A percentile compares a stretch with the other conserved stretches of the same genome.
Evolutionary conservation across 1,140 invertebrate genomes (phyloP).

Genomic region (Mizuhopecten yessoensis): DNA sequence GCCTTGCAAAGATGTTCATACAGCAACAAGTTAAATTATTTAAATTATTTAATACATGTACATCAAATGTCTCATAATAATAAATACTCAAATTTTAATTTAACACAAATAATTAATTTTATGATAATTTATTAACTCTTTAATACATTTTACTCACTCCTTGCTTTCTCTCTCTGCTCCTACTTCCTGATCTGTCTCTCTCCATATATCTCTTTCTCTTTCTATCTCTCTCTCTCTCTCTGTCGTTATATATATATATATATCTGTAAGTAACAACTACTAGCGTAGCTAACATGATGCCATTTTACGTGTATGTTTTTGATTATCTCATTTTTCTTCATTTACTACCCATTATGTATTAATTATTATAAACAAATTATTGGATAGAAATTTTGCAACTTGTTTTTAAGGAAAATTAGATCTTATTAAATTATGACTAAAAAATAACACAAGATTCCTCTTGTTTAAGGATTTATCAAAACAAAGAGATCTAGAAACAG

Average conservation of each 20-base stretch:
- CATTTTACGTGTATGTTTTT: not conserved
- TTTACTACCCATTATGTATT: not conserved
- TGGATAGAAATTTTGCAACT: not conserved
- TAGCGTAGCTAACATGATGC: slow-evolving; percentile 18
- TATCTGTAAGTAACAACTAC: not conserved
- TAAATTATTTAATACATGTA: slow-evolving; percentile 20
- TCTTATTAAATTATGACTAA: not conserved
- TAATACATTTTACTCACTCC: not conserved
- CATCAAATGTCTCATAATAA: slow-evolving; percentile 21
- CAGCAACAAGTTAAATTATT: slow-evolving; percentile 35
- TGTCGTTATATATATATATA: no score
- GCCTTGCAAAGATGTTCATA: slow-evolving; percentile 19
- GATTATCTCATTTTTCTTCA: not conserved
- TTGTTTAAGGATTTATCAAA: not conserved
- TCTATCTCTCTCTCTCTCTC: no score
- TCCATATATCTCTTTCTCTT: no score
- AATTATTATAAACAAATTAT: not conserved
- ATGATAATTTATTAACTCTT: slow-evolving; percentile 5
- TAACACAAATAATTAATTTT: not conserved
- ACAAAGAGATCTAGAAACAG: slow-evolving; percentile 21
- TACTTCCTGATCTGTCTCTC: not conserved
- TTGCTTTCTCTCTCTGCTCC: not conserved
- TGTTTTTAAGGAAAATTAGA: not conserved
- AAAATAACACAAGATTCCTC: not conserved
- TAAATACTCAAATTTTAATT: not conserved